Evolutionary conservation across 2,113 vertebrate genomes (phyloP).

Genomic region (Corydoras sp.): DNA sequence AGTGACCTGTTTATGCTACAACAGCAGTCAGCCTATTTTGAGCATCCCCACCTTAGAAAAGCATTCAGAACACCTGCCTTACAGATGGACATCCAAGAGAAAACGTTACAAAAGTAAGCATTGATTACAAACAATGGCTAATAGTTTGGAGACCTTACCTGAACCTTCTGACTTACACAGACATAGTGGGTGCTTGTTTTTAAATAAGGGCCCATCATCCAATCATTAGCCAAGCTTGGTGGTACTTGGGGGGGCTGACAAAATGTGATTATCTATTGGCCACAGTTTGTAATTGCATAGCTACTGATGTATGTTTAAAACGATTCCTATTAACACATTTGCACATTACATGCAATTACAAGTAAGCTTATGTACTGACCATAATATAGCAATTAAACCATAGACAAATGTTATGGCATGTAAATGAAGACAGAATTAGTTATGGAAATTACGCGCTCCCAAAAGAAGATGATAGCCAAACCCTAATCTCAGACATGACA

Average conservation of each 20-base stretch:
- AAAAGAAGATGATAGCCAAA: conserved; percentile 38
- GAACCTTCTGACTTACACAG: too few species aligned
- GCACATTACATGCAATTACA: neutral
- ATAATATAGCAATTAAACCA: conserved; percentile 18
- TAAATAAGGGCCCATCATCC: too few species aligned
- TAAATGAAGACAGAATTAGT: conserved; percentile 41
- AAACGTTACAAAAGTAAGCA: conserved; percentile 57
- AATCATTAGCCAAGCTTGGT: too few species aligned
- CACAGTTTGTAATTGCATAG: too few species aligned
- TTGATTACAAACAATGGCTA: conserved; percentile 59
- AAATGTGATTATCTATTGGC: too few species aligned
- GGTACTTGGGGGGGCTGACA: too few species aligned
- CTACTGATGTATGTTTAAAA: too few species aligned
- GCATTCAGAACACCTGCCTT: conserved; percentile 57
- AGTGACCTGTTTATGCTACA: conserved; percentile 68
- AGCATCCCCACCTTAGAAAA: conserved; percentile 59
- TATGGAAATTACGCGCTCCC: conserved; percentile 42
- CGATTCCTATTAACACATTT: too few species aligned
- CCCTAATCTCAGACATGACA: conserved; percentile 37
- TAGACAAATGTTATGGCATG: conserved; percentile 30
- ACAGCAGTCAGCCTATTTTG: conserved; percentile 71
- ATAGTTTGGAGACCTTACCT: conserved; percentile 34
- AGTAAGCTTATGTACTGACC: neutral
- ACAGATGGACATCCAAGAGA: conserved; percentile 56
- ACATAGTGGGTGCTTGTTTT: too few species aligned